Conservation (phyloP, 1,140 invertebrate genomes). For the Rhyzopertha dominica region DNA sequence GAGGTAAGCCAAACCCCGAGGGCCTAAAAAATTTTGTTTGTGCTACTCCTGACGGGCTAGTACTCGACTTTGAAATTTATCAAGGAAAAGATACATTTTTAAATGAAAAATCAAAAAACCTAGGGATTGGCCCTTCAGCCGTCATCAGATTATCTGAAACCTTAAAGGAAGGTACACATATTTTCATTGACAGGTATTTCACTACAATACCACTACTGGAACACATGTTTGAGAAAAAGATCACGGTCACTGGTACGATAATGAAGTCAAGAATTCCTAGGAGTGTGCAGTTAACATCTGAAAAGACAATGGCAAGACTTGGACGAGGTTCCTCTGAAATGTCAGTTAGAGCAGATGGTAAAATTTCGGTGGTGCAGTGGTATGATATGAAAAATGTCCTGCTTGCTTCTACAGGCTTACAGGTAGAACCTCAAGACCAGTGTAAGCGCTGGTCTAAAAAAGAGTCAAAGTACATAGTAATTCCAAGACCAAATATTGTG, state of each 20-base stretch:
- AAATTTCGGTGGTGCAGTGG: conserved; percentile 22
- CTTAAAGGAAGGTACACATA: conserved; percentile 11
- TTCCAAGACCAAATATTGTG: conserved; percentile 39
- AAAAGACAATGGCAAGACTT: conserved; percentile 14
- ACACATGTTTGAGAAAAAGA: conserved; percentile 10
- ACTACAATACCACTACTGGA: conserved; percentile 12
- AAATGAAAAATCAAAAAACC: conserved; percentile 7
- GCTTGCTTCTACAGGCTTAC: conserved; percentile 17
- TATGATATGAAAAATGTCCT: conserved; percentile 18
- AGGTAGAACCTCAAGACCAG: conserved; percentile 14
- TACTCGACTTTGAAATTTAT: conserved; percentile 18
- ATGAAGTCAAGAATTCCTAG: conserved; percentile 8
- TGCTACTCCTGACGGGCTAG: conserved; percentile 15
- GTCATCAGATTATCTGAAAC: too few relatives aligned
- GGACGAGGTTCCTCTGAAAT: conserved; percentile 12
- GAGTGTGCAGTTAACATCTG: conserved; percentile 14
- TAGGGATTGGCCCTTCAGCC: conserved; percentile 11
- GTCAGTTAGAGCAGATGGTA: conserved; percentile 11
- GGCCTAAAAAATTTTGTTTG: conserved; percentile 19
- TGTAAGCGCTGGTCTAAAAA: conserved; percentile 36
- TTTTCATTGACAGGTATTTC: conserved; percentile 14
- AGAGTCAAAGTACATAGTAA: conserved; percentile 33
- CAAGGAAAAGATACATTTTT: too few relatives aligned
- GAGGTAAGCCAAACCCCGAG: conserved; percentile 20
- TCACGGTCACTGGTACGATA: conserved; percentile 8